These are phyloP conservation scores for Apolygus lucorum DNA, from an alignment of 1,140 invertebrate genomes.

Conservation along the genomic window DNA sequence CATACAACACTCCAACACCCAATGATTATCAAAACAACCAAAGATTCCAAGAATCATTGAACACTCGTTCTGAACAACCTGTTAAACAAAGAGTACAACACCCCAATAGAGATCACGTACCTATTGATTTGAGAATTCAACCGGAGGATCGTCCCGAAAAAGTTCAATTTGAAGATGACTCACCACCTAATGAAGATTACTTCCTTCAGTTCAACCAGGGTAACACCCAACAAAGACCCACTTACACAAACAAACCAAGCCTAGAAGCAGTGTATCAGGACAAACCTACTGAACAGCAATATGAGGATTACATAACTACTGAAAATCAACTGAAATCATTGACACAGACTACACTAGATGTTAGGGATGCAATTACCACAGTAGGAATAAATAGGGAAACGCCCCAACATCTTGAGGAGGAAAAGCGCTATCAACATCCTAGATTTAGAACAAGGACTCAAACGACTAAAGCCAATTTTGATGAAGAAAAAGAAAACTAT, in stretches of 20 bases:
- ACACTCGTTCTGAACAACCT: too few relatives aligned
- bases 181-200: not conserved
- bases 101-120: not conserved
- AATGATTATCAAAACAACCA: not conserved
- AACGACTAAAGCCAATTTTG: too few relatives aligned
- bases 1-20: not conserved
- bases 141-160: not conserved
- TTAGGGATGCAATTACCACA: not conserved
- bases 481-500: not conserved
- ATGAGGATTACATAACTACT: not conserved
- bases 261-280: too few relatives aligned
- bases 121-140: not conserved
- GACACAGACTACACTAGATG: not conserved
- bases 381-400: not conserved
- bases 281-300: not conserved
- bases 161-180: not conserved
- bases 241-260: too few relatives aligned
- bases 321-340: not conserved
- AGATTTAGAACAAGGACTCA: too few relatives aligned
- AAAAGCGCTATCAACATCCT: too few relatives aligned
- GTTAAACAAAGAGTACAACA: not conserved
- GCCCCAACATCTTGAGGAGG: not conserved
- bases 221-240: too few relatives aligned
- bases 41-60: not conserved
- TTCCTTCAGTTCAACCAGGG: too few relatives aligned